phyloP scores from a whole-genome alignment of 2,888 invertebrate species.

The Macrosiphum euphorbiae region DNA sequence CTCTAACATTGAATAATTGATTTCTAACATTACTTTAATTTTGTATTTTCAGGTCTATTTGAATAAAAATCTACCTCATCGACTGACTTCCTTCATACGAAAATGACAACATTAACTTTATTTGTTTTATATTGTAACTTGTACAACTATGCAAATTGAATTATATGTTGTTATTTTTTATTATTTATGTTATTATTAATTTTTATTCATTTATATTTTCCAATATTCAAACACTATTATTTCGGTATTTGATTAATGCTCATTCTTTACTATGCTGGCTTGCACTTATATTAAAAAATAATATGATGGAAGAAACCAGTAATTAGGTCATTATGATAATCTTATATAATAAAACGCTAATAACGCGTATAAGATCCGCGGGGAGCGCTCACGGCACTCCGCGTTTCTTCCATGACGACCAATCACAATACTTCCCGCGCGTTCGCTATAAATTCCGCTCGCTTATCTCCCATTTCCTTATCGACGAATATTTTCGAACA shows the following conservation, averaged over 20 bases:
- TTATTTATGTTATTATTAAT: constrained; percentile 30
- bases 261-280: not conserved
- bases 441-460: too few relatives aligned
- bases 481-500: too few relatives aligned
- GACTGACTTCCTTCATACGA: constrained; percentile 31
- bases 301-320: not conserved
- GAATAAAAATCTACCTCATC: constrained; percentile 73
- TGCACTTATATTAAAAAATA: not conserved
- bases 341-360: too few relatives aligned
- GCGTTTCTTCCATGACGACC: too few relatives aligned
- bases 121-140: constrained; percentile 24
- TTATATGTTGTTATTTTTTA: constrained; percentile 44
- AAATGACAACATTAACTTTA: constrained; percentile 47
- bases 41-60: constrained; percentile 79
- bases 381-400: too few relatives aligned
- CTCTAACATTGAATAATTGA: not conserved
- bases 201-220: not conserved
- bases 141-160: constrained; percentile 33
- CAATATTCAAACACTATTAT: not conserved
- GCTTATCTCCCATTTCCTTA: too few relatives aligned
- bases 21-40: not conserved
- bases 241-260: not conserved
- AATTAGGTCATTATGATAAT: not conserved
- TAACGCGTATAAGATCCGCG: too few relatives aligned
- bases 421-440: too few relatives aligned